Base-by-base conservation (phyloP, 2,888 invertebrate genomes). In the Sphaeridia pumilis region DNA sequence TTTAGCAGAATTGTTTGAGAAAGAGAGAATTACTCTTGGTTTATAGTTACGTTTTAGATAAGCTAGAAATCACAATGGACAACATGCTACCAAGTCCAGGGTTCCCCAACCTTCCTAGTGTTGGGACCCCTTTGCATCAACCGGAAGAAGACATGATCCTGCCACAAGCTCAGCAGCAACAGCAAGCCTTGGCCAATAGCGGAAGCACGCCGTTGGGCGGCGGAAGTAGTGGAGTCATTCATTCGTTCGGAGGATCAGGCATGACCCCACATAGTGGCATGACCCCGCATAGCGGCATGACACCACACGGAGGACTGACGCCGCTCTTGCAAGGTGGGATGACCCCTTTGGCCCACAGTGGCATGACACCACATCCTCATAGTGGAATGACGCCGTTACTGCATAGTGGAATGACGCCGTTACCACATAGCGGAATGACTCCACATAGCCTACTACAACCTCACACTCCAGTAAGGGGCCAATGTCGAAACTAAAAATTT, bases 91-190 rank as follows among this genome's bases (percentile, higher is more conserved):
- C 85, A 26, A 89, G 88, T 73, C 89, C 89, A 21, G 87, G 85
- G 59, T 84, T 82, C 67, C n/a, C n/a, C 38, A 86, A 85, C 66
- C 87, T 89, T 70, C 88, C 88, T 58, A 88, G 87, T 67, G 87
- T 90, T 69, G 88, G 86, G 51, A 90, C 89, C 4, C 89, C 90
- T 2, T 70, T 88, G 17, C 88, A 89, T 74, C 88, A 88, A 67
- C 86, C 87, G 21, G 88, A 89, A 69, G 87, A 89, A 68, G 90
- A 90, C 70, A 83, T 86, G 70, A 89, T 89, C 66, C 76, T 88
- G 46, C 85, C 87, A 46, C 84, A 84, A 76, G 85, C 87, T 1
- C 75, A 87, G 64, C 81, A 81, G 65, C 84, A 85, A 66, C 86
- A 85, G 63, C 79, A 80, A 64, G 71, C 78, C 60, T 77, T 78